Percentiles rank a stretch among this genome's conserved stretches.
These are phyloP conservation scores for Gobio occitaniae DNA, from an alignment of 2,797 vertebrate species.

Conservation along the genomic window DNA sequence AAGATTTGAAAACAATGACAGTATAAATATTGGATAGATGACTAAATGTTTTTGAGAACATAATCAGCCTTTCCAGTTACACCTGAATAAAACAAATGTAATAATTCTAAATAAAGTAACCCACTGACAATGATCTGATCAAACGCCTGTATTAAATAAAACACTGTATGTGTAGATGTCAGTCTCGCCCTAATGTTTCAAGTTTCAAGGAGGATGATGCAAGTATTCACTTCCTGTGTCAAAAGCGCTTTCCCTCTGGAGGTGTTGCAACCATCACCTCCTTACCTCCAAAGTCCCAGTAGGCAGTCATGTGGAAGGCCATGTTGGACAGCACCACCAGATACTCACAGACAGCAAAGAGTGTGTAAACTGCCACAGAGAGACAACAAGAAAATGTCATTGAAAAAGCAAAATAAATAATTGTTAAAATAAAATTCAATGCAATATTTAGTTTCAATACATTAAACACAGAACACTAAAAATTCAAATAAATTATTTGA, in stretches of 20 bases:
- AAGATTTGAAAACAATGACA: not conserved
- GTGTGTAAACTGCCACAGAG: constrained; percentile 84
- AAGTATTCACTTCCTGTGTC: constrained; percentile 54
- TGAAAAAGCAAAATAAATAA: not conserved
- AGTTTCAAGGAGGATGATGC: constrained; percentile 8
- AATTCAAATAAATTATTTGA: not conserved
- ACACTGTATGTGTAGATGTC: not conserved
- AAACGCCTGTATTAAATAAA: constrained; percentile 6
- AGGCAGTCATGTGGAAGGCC: constrained; percentile 94
- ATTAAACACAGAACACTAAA: not conserved
- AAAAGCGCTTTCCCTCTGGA: constrained; percentile 89
- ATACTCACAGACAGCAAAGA: constrained; percentile 92
- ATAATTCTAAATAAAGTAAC: constrained; percentile 3
- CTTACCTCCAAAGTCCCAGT: constrained; percentile 92
- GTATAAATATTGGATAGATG: not conserved
- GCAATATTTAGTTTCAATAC: not conserved
- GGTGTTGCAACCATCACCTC: constrained; percentile 87
- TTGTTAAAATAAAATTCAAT: not conserved
- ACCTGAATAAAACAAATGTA: not conserved
- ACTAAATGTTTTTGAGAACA: not conserved
- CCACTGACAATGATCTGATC: constrained; percentile 1
- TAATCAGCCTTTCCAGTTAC: not conserved
- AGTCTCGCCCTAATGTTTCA: constrained; percentile 8
- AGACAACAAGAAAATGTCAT: constrained; percentile 13
- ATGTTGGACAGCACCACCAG: constrained; percentile 96